A percentile compares a stretch with the other conserved stretches of the same genome.
Evolutionary conservation across 2,113 vertebrate genomes (phyloP).

Genomic region (Antennarius striatus): DNA sequence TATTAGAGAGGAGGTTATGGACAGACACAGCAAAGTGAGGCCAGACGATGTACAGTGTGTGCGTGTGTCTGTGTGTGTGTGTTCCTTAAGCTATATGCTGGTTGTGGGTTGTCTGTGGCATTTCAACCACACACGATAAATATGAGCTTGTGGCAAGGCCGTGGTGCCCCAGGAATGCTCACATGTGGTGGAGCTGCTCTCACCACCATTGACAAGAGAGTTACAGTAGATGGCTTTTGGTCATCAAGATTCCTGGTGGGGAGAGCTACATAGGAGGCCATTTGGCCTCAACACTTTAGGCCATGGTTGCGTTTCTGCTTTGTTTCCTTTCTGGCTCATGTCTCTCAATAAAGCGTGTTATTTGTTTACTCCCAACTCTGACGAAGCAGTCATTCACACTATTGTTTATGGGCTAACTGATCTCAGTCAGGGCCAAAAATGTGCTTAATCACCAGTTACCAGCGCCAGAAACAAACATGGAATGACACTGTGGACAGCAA

Average conservation of each 20-base stretch:
- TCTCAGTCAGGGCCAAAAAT: constrained; percentile 60
- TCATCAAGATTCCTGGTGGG: constrained; percentile 73
- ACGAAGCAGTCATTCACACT: constrained; percentile 59
- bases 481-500: constrained; percentile 54
- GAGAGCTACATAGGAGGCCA: constrained; percentile 70
- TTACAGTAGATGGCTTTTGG: constrained; percentile 66
- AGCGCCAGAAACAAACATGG: constrained; percentile 66
- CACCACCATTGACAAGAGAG: constrained; percentile 80
- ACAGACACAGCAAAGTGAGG: constrained; percentile 41
- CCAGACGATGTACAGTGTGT: constrained; percentile 38
- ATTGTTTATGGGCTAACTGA: constrained; percentile 70
- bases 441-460: constrained; percentile 68
- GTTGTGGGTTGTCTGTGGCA: constrained; percentile 71
- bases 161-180: constrained; percentile 78
- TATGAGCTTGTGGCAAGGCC: constrained; percentile 79
- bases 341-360: constrained; percentile 68
- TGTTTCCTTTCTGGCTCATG: constrained; percentile 67
- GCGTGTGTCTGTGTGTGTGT: constrained; percentile 51
- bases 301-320: constrained; percentile 32
- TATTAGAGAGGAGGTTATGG: constrained; percentile 47
- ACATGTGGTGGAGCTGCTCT: constrained; percentile 76
- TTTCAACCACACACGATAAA: constrained; percentile 81
- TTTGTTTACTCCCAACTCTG: constrained; percentile 68
- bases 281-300: constrained; percentile 51
- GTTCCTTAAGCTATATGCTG: constrained; percentile 70